Base-by-base conservation (phyloP, 2,888 invertebrate genomes). In the Amaurobius ferox region DNA sequence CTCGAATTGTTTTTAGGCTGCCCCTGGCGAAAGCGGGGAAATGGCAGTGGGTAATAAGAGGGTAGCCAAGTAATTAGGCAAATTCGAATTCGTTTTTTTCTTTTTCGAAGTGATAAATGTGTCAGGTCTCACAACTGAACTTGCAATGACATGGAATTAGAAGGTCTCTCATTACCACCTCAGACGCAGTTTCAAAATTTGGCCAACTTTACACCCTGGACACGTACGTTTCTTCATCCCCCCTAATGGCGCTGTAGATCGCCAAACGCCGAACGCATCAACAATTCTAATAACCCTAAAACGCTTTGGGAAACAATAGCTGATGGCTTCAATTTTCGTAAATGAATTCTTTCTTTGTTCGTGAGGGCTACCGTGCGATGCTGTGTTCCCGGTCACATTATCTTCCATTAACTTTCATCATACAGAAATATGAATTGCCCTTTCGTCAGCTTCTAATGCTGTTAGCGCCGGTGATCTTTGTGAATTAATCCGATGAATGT, bases 311-410 rank as follows among this genome's bases (percentile, higher is more conserved):
- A 83, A 83, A 83, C 83, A 83, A 83, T 83, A 55, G 83, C 76
- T 83, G 83, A 83, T 77, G 77, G 83, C 83, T 83, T 83, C 83
- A 83, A 83, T 83, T 83, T 83, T 71, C 77, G 77, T 83, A 83
- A 83, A 83, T 83, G 83, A 83, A 83, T 83, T 83, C 83, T 83
- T 77, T 83, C 83, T 83, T 83, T 83, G 77, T 83, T 83, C 83
- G 72, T 72, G 83, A 71, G 32, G 71, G 83, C 83, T 83, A 83
- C 83, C 77, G 83, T 83, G 83, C 83, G 83, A 70, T 83, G 83
- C 77, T 83, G 83, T 70, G 77, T 83, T 83, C 83, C 55, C 35
- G 83, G 40, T 77, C 71, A 32, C 71, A 83, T 83, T 83, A 83
- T 83, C 77, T 72, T 32, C 83, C 83, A 83, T 83, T 83, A 83